A percentile compares a stretch with the other conserved stretches of the same genome.
Evolutionary conservation across 1,140 invertebrate species (phyloP).

Genomic region (Monochamus saltuarius): DNA sequence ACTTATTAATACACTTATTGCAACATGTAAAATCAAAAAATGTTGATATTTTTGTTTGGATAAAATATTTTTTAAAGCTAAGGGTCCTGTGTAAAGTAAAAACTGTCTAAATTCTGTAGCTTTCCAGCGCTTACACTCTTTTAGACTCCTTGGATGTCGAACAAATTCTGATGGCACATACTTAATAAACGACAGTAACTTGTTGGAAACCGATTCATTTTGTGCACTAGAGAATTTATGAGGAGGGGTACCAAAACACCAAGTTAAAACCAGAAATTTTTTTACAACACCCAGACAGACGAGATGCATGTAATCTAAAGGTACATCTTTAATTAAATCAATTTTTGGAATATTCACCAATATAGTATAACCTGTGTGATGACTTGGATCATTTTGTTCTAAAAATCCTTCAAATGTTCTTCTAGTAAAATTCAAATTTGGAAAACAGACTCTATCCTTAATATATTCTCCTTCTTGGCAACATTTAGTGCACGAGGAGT

Average conservation of each 20-base stretch:
- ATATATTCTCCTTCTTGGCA: not conserved
- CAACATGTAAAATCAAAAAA: not conserved
- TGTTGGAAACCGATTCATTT: too few species aligned
- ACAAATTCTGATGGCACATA: not conserved
- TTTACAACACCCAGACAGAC: not conserved
- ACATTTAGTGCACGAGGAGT: not conserved
- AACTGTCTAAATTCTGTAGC: not conserved
- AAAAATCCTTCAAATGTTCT: too few species aligned
- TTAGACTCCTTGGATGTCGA: not conserved
- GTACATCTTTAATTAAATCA: not conserved
- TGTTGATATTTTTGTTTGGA: not conserved
- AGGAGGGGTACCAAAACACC: too few species aligned
- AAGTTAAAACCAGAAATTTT: too few species aligned
- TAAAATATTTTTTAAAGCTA: not conserved
- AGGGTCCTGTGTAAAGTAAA: not conserved
- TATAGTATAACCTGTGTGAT: not conserved
- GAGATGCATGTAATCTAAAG: conserved; percentile 1
- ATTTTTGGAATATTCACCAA: not conserved
- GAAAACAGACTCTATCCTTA: not conserved
- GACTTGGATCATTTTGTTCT: too few species aligned
- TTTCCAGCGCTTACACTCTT: not conserved
- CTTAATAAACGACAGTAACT: not conserved
- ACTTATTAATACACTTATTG: not conserved
- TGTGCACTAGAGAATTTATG: too few species aligned
- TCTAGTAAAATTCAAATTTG: too few species aligned